A percentile compares a stretch with the other conserved stretches of the same genome.
These are phyloP conservation scores for Pseudomyrmex concolor DNA, from an alignment of 1,140 invertebrate species.

Conservation along the genomic window DNA sequence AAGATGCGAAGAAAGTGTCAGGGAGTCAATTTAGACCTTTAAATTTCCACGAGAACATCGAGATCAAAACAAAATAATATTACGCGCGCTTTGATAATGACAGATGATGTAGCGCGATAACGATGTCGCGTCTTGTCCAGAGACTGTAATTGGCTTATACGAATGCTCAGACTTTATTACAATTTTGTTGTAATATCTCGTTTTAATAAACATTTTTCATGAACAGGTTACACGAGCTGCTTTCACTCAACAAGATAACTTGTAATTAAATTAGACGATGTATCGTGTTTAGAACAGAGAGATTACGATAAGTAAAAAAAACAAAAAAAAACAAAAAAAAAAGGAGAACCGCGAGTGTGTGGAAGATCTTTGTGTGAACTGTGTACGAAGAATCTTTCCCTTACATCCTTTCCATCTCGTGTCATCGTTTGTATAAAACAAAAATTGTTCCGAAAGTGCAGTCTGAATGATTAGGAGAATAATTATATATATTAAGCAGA, in stretches of 20 bases:
- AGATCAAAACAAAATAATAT: constrained; percentile 24
- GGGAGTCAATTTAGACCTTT: constrained; percentile 33
- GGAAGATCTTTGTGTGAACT: constrained; percentile 54
- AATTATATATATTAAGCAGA: constrained; percentile 63
- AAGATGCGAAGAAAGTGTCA: too few relatives aligned
- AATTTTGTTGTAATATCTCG: constrained; percentile 61
- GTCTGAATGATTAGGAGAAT: constrained; percentile 72
- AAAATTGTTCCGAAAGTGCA: constrained; percentile 77
- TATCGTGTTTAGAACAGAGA: constrained; percentile 20
- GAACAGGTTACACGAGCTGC: constrained; percentile 50
- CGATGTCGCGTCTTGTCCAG: constrained; percentile 38
- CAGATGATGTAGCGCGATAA: constrained; percentile 14
- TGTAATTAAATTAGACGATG: constrained; percentile 22
- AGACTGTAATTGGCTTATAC: constrained; percentile 58
- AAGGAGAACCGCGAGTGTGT: neutral
- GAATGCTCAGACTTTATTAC: constrained; percentile 59
- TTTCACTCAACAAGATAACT: constrained; percentile 45
- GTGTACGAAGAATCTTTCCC: constrained; percentile 48
- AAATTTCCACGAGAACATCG: constrained; percentile 43
- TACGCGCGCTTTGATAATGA: constrained; percentile 34
- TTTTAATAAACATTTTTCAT: constrained; percentile 63
- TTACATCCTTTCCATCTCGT: constrained; percentile 54
- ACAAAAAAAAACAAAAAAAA: neutral
- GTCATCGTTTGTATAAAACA: constrained; percentile 67
- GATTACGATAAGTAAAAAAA: constrained; percentile 29